Evolutionary conservation across 2,797 vertebrate species (phyloP).

Genomic region (Cyclura pinguis): DNA sequence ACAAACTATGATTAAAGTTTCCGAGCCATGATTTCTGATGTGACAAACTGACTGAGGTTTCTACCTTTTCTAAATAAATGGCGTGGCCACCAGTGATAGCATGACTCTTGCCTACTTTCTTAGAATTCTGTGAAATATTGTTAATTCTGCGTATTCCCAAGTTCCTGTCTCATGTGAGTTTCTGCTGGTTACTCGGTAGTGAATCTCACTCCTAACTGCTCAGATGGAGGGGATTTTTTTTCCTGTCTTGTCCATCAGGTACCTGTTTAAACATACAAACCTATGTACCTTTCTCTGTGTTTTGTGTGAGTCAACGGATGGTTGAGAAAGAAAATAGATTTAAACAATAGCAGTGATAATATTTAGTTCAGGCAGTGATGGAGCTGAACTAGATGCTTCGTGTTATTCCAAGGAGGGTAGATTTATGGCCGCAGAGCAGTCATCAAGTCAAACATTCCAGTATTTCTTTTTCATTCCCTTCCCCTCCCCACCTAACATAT

Average conservation of each 20-base stretch:
- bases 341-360: conserved; percentile 23
- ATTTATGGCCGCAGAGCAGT: not conserved
- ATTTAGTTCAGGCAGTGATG: conserved; percentile 51
- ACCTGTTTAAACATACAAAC: conserved; percentile 1
- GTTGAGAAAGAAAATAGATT: conserved; percentile 21
- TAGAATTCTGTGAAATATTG: not conserved
- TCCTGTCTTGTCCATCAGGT: not conserved
- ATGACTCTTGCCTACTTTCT: not conserved
- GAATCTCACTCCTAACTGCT: not conserved
- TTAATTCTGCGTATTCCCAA: not conserved
- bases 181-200: not conserved
- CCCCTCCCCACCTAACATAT: not conserved
- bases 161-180: not conserved
- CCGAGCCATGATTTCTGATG: not conserved
- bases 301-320: not conserved
- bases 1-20: not conserved
- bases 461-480: conserved; percentile 10
- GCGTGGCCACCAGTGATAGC: not conserved
- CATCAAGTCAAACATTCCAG: not conserved
- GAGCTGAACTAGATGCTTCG: conserved; percentile 32
- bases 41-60: not conserved
- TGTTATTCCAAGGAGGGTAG: conserved; percentile 38
- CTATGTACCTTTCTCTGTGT: not conserved
- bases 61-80: not conserved
- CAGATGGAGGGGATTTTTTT: not conserved